A percentile compares a stretch with the other conserved stretches of the same genome.
phyloP scores from a whole-genome alignment of 2,113 vertebrate genomes.

The Gallinago media region DNA sequence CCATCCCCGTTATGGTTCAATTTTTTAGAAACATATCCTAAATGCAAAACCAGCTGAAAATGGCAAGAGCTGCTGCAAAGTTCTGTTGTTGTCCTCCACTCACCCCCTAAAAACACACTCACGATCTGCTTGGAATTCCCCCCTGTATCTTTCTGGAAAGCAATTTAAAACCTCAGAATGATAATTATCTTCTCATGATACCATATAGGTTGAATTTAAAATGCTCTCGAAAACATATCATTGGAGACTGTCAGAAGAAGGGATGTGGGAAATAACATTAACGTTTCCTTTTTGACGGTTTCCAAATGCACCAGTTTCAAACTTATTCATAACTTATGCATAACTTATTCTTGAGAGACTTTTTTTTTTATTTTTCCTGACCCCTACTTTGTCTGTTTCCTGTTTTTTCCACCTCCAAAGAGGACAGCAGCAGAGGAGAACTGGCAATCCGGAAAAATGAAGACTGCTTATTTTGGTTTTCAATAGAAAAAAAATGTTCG shows the following conservation, averaged over 20 bases:
- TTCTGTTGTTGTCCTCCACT: background rate
- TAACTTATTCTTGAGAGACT: background rate
- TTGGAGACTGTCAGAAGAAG: conserved; percentile 21
- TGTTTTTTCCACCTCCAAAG: background rate
- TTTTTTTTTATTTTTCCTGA: background rate
- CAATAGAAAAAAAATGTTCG: background rate
- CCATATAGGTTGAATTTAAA: conserved; percentile 13
- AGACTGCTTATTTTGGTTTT: background rate
- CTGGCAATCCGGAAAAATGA: background rate
- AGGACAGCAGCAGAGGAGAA: background rate
- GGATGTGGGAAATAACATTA: conserved; percentile 20
- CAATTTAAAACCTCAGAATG: conserved; percentile 35
- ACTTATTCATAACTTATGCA: background rate
- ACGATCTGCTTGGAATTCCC: background rate
- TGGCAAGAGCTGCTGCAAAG: background rate
- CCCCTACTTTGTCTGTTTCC: background rate
- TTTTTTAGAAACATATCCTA: background rate
- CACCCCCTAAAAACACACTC: background rate
- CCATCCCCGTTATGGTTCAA: background rate
- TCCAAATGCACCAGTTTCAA: background rate
- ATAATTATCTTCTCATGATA: conserved; percentile 24
- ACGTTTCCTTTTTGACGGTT: conserved; percentile 17
- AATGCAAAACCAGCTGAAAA: background rate
- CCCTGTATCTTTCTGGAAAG: background rate
- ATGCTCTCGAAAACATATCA: conserved; percentile 1